phyloP scores from a whole-genome alignment of 2,888 invertebrate species.

The Melanargia galathea region DNA sequence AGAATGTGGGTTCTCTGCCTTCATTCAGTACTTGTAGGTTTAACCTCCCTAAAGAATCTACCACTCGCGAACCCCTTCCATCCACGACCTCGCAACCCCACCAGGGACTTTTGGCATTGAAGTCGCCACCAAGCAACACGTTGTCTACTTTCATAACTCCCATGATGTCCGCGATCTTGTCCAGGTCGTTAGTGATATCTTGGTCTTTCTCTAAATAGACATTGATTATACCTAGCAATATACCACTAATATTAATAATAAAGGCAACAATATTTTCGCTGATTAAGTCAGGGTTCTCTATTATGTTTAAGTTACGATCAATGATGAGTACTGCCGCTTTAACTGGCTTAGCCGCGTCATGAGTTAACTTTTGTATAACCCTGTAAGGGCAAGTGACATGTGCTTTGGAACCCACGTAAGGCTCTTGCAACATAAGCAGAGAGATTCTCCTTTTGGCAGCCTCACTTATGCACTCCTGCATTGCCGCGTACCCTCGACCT shows the following conservation, averaged over 20 bases:
- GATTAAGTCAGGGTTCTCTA: neutral
- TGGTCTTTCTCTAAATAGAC: neutral
- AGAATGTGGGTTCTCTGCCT: constrained; percentile 15
- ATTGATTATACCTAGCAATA: neutral
- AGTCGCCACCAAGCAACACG: constrained; percentile 14
- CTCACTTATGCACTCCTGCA: too few relatives aligned
- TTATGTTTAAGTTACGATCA: neutral
- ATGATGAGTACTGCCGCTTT: constrained; percentile 1
- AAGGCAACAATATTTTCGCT: neutral
- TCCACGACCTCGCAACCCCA: constrained; percentile 24
- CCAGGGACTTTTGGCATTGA: constrained; percentile 25
- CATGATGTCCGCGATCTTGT: neutral
- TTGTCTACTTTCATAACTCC: neutral
- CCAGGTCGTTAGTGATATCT: neutral
- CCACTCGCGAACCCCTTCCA: neutral
- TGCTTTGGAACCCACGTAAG: neutral
- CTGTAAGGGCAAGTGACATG: neutral
- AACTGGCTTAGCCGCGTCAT: neutral
- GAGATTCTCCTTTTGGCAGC: too few relatives aligned
- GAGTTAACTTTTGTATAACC: neutral
- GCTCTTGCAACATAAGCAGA: constrained; percentile 4
- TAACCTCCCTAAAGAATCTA: neutral
- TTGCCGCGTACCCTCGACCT: too few relatives aligned
- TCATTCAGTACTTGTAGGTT: constrained; percentile 7
- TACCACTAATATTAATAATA: neutral